Evolutionary conservation across 2,888 invertebrate species (phyloP).

Genomic region (Mythimna albipuncta): DNA sequence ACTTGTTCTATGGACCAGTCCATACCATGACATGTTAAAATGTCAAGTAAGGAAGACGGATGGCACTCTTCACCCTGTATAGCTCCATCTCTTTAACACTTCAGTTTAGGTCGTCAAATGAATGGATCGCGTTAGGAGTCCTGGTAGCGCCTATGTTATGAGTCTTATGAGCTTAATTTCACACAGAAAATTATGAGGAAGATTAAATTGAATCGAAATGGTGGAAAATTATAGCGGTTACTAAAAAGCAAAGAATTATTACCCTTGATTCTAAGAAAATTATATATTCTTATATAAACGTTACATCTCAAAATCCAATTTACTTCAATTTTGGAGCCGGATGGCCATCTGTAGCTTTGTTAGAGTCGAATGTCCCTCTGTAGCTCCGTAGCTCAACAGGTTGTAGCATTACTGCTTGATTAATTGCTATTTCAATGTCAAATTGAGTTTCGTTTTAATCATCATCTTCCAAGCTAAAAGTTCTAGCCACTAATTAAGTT

Average conservation of each 20-base stretch:
- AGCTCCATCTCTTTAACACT: too few relatives aligned
- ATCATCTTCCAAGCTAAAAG: neutral
- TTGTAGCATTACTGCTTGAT: neutral
- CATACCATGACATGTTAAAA: too few relatives aligned
- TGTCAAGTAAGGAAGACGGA: too few relatives aligned
- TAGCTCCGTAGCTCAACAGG: neutral
- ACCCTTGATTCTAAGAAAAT: neutral
- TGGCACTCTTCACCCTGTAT: too few relatives aligned
- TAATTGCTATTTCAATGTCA: conserved; percentile 22
- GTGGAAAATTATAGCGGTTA: neutral
- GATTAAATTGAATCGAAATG: neutral
- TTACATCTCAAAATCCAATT: neutral
- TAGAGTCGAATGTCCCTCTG: neutral
- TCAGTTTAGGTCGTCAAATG: too few relatives aligned
- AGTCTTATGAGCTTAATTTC: too few relatives aligned
- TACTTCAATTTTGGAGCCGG: neutral
- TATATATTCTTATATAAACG: neutral
- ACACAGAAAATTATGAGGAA: neutral
- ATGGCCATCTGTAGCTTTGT: neutral
- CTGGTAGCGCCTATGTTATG: too few relatives aligned
- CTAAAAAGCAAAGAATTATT: neutral
- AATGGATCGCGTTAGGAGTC: too few relatives aligned
- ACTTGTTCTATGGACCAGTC: neutral
- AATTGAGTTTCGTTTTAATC: conserved; percentile 8
- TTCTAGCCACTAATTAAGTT: conserved; percentile 33